Evolutionary conservation across 2,113 vertebrate genomes (phyloP).

Genomic region (Saiga tatarica): DNA sequence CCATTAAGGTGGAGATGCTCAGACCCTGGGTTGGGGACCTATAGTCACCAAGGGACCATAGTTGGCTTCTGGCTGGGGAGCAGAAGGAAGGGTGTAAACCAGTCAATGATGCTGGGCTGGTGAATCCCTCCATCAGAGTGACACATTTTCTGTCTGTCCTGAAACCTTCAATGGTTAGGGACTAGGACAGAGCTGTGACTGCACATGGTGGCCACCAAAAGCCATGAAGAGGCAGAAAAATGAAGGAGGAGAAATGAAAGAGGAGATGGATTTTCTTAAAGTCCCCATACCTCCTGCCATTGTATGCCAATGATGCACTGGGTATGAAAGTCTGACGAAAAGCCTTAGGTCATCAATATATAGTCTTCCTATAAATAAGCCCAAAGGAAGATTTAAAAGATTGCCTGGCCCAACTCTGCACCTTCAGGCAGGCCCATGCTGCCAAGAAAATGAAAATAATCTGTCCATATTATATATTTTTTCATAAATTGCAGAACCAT

Average conservation of each 20-base stretch:
- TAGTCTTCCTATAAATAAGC: neutral
- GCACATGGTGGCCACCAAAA: fast-evolving
- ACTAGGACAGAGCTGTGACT: fast-evolving
- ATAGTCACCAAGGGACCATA: neutral
- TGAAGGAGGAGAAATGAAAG: neutral
- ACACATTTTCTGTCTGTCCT: neutral
- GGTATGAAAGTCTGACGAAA: neutral
- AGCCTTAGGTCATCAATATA: neutral
- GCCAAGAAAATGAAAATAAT: neutral
- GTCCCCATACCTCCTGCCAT: fast-evolving
- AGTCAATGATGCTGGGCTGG: fast-evolving
- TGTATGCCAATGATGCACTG: neutral
- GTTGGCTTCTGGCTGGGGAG: neutral
- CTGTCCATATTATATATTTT: neutral
- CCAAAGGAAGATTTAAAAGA: neutral
- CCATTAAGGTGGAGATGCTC: neutral
- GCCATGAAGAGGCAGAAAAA: neutral
- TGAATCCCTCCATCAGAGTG: neutral
- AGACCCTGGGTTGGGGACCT: neutral
- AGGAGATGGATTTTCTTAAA: neutral
- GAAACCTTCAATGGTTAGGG: neutral
- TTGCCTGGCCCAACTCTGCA: neutral
- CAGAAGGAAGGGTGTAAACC: neutral
- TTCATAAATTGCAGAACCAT: neutral
- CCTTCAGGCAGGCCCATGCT: neutral